phyloP scores from a whole-genome alignment of 2,113 vertebrate species.

The Saguinus imperator region DNA sequence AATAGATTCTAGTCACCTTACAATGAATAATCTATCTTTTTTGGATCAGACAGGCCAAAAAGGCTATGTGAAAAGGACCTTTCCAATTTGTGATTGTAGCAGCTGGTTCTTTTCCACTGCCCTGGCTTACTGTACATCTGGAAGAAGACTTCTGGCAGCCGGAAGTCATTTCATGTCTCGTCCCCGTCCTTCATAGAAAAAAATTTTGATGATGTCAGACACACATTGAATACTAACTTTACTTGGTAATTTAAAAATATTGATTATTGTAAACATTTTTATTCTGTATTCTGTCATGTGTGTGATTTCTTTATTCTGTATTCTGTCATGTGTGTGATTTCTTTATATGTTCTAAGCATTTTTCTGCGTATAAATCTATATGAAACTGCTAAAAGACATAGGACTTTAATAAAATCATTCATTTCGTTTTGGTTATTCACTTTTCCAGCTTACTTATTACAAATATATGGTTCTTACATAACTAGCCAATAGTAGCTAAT shows the following conservation, averaged over 20 bases:
- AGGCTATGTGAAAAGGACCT: slow-evolving; percentile 79
- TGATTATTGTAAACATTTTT: slow-evolving; percentile 30
- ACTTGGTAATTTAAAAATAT: slow-evolving; percentile 61
- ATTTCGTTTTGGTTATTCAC: background rate
- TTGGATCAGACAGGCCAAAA: slow-evolving; percentile 78
- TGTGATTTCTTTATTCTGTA: slow-evolving; percentile 25
- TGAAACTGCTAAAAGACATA: background rate
- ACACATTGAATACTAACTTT: slow-evolving; percentile 71
- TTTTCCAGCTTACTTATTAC: background rate
- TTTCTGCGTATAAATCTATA: background rate
- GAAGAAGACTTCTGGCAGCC: slow-evolving; percentile 85
- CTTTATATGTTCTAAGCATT: slow-evolving; percentile 3
- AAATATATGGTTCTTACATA: background rate
- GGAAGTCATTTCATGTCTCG: slow-evolving; percentile 86
- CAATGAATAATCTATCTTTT: slow-evolving; percentile 80
- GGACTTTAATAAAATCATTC: background rate
- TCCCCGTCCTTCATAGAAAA: slow-evolving; percentile 81
- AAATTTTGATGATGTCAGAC: slow-evolving; percentile 75
- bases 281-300: background rate
- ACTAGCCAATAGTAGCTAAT: background rate
- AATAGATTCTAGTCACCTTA: slow-evolving; percentile 76
- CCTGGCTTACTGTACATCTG: slow-evolving; percentile 83
- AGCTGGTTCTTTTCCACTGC: slow-evolving; percentile 84
- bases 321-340: background rate
- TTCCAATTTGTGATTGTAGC: slow-evolving; percentile 81